Percentiles rank a stretch among this genome's conserved stretches.
These are phyloP conservation scores for Callopanchax toddi DNA, from an alignment of 2,113 vertebrate species.

Conservation along the genomic window DNA sequence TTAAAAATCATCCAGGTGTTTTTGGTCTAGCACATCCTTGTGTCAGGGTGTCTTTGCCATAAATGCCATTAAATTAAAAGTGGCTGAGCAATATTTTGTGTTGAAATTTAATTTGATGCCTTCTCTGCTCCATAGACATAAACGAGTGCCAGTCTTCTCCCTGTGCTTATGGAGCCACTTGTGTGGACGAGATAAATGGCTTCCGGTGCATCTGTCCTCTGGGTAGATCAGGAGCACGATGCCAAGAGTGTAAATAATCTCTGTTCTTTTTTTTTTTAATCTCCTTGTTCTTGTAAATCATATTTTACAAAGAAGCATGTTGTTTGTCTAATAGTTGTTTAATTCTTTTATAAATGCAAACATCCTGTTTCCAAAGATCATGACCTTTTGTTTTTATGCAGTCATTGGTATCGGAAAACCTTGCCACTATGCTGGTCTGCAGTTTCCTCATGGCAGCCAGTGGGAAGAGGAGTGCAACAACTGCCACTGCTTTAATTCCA, in stretches of 20 bases:
- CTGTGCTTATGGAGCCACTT: constrained; percentile 93
- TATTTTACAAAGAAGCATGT: too few species aligned
- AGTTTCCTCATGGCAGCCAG: constrained; percentile 88
- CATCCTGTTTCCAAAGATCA: not conserved
- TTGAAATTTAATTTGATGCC: not conserved
- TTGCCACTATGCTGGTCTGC: constrained; percentile 86
- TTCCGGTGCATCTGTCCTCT: constrained; percentile 91
- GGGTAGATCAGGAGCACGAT: constrained; percentile 86
- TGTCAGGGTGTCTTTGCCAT: not conserved
- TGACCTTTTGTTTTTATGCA: constrained; percentile 47
- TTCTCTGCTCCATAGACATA: constrained; percentile 80
- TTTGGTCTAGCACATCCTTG: not conserved
- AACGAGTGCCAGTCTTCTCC: constrained; percentile 97
- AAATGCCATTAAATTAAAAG: not conserved
- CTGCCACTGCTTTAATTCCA: constrained; percentile 89
- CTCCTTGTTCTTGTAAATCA: too few species aligned
- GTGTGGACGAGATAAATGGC: constrained; percentile 94
- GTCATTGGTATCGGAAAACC: constrained; percentile 88
- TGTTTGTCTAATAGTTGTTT: too few species aligned
- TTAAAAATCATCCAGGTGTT: not conserved
- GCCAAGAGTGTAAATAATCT: constrained; percentile 90
- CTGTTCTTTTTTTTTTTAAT: not conserved
- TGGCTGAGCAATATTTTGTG: too few species aligned
- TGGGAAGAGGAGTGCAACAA: constrained; percentile 96
- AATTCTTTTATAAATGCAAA: too few species aligned